Evolutionary conservation across 1,140 invertebrate species (phyloP).

Genomic region (Euglossa dilemma): DNA sequence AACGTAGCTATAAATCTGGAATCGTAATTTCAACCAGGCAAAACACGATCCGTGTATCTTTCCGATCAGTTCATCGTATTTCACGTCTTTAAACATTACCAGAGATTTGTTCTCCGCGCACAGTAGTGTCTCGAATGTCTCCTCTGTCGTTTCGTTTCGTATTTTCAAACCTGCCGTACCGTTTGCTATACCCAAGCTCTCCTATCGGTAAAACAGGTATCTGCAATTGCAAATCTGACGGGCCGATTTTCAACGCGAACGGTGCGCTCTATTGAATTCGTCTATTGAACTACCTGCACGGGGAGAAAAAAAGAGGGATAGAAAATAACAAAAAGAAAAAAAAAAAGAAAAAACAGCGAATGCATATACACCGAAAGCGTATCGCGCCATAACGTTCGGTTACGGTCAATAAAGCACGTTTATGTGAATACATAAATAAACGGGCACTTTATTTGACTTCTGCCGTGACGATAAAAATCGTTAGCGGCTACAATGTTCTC

Average conservation of each 20-base stretch:
- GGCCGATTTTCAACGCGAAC: neutral
- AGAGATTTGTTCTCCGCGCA: too few species aligned
- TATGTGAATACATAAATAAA: slow-evolving; percentile 20
- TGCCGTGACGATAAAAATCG: slow-evolving; percentile 5
- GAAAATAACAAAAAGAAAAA: neutral
- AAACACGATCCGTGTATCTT: too few species aligned
- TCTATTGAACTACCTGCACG: too few species aligned
- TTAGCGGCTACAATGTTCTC: neutral
- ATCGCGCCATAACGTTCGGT: neutral
- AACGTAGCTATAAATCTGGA: too few species aligned
- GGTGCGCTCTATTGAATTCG: neutral
- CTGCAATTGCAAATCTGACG: neutral
- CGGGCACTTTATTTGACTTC: neutral
- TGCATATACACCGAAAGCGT: neutral
- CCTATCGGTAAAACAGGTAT: neutral
- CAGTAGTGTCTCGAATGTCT: neutral
- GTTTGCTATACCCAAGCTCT: neutral
- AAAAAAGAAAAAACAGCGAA: neutral
- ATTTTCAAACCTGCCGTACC: neutral
- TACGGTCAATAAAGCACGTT: slow-evolving; percentile 33
- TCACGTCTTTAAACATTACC: too few species aligned
- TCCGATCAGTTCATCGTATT: too few species aligned
- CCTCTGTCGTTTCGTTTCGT: neutral
- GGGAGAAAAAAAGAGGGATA: neutral
- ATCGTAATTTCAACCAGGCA: too few species aligned